Percentiles rank a stretch among this genome's conserved stretches.
These are phyloP conservation scores for Holacanthella duospinosa DNA, from an alignment of 2,888 invertebrate species.

Conservation along the genomic window DNA sequence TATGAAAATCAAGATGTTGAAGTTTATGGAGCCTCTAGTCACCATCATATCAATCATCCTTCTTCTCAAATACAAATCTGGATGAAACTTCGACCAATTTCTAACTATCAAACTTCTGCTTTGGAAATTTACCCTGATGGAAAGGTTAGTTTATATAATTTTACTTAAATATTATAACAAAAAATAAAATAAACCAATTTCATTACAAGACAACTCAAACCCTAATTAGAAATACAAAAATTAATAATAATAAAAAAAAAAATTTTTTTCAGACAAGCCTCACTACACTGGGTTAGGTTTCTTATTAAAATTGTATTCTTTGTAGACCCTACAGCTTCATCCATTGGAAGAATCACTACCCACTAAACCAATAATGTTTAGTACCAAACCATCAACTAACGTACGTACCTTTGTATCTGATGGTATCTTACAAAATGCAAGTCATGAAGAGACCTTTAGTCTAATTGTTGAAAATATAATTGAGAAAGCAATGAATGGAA, in stretches of 20 bases:
- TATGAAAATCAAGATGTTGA: neutral
- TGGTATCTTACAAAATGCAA: slow-evolving; percentile 20
- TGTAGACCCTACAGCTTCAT: neutral
- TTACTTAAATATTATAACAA: neutral
- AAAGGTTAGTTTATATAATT: neutral
- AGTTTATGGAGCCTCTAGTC: neutral
- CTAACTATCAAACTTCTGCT: neutral
- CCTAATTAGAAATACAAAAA: no score
- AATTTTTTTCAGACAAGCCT: no score
- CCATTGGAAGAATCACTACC: no score
- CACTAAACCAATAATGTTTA: no score
- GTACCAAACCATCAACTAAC: neutral
- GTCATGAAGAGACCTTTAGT: slow-evolving; percentile 28
- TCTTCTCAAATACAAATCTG: no score
- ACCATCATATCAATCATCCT: no score
- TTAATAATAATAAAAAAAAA: no score
- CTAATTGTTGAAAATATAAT: slow-evolving; percentile 22
- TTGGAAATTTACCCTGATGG: neutral
- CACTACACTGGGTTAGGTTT: no score
- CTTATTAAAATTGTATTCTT: no score
- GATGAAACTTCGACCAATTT: neutral
- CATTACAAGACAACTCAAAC: no score
- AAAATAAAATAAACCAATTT: neutral
- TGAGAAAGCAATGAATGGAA: slow-evolving; percentile 28
- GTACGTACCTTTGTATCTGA: slow-evolving; percentile 13